Evolutionary conservation across 2,888 invertebrate genomes (phyloP), one percentile per base, ranked within the genome.

Genomic region (Oeneis ivallda): DNA sequence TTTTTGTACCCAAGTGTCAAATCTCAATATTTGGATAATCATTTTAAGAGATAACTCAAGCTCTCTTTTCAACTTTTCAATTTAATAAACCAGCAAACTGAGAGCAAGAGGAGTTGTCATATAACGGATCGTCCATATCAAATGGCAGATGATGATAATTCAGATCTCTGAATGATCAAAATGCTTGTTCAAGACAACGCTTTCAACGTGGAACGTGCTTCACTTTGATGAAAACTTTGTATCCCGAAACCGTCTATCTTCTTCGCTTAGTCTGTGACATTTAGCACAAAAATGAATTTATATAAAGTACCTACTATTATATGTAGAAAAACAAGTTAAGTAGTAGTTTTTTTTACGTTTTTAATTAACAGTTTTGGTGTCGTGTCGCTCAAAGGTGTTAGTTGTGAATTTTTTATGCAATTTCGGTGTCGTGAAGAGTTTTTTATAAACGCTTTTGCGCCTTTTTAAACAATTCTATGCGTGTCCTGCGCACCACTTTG

Each of bases 391-490:
- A 87, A 79, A 77, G 61, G 75, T 82, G 80, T 84, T 83, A 73
- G 76, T 79, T 84, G 84, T 87, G 81, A 80, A 79, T 83, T 82
- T 81, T 85, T 82, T 82, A 79, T 74, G 80, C 79, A 75, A 78
- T 86, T 89, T 90, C 85, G 84, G 77, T 90, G 89, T 90, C 84
- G 87, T 89, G 83, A 73, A 79, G 72, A 79, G 78, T 73, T 86
- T 87, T n/a, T 87, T 89, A 82, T 84, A 79, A 87, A 87, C 86
- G 91, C 90, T 88, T 90, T 91, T 91, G 89, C 90, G 89, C 86
- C 80, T 84, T 86, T 88, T 82, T 86, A 75, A 81, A 77, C 74
- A 73, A 77, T 75, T 71, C 73, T 80, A 76, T 80, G 79, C 65
- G 68, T 68, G 70, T 68, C 39, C 64, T 62, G 64, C 71, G 71